Evolutionary conservation across 2,888 invertebrate genomes (phyloP), one percentile per base, ranked within the genome.

Genomic region (Tetropium fuscum): DNA sequence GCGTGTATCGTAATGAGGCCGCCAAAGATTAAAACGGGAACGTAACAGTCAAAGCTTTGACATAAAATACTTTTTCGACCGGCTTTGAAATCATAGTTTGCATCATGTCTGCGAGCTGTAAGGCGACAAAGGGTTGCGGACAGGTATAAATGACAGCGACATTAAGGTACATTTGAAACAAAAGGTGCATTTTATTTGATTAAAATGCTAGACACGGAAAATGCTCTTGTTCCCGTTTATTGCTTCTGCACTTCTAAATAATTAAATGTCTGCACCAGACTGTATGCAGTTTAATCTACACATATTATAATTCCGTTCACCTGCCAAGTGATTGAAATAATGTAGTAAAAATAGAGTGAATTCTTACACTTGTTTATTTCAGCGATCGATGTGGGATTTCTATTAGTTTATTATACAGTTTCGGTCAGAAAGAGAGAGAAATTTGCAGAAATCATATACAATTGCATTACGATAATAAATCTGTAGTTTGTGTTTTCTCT

Each of bases 211-310:
- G 47, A 38, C 66, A 67, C 63, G 65, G 55, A n/a, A n/a, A 56
- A 67, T 63, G 65, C 57, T 54, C n/a, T n/a, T 64, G 69, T 63
- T 66, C 63, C 60, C 66, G 62, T 63, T 45, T 67, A 67, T 69
- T 63, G 64, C 62, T 65, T 55, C 61, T 63, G 61, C 62, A 65
- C 66, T 69, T 59, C 51, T 55, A 57, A 66, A 67, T 69, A 69
- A 69, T 69, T 69, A 69, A 69, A 66, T 59, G 69, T 66, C 69
- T n/a, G n/a, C n/a, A n/a, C n/a, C n/a, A n/a, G n/a, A n/a, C n/a
- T n/a, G n/a, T n/a, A n/a, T n/a, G n/a, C n/a, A n/a, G n/a, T n/a
- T n/a, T n/a, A n/a, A n/a, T n/a, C n/a, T n/a, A n/a, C n/a, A n/a
- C n/a, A n/a, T n/a, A n/a, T n/a, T n/a, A n/a, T n/a, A n/a, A n/a